These are phyloP conservation scores for Morphnarchus princeps DNA, from an alignment of 2,113 vertebrate genomes.

Conservation along the genomic window DNA sequence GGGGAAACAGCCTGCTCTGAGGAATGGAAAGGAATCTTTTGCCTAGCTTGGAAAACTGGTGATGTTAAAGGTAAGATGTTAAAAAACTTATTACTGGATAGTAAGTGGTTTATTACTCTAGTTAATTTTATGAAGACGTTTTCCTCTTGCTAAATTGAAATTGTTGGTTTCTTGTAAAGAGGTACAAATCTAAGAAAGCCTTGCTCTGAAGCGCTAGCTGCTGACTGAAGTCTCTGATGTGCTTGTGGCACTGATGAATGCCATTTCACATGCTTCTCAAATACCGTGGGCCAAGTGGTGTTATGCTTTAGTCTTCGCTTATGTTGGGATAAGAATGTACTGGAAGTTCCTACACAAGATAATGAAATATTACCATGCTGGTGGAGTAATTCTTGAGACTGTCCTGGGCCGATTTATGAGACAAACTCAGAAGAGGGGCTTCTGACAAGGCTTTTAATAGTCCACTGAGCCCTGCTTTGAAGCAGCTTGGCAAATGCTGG, in stretches of 20 bases:
- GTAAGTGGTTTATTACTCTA: neutral
- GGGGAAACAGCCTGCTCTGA: neutral
- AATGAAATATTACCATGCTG: neutral
- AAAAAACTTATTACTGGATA: fast-evolving
- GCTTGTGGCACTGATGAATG: neutral
- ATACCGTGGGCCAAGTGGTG: fast-evolving
- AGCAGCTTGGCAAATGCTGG: neutral
- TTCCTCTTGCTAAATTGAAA: neutral
- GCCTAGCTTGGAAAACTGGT: neutral
- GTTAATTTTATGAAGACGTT: neutral
- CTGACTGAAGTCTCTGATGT: neutral
- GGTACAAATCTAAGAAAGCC: neutral
- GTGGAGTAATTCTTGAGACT: neutral
- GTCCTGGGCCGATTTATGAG: neutral
- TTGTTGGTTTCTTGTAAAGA: neutral
- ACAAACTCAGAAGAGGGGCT: neutral
- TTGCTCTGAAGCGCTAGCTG: neutral
- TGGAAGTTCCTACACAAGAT: neutral
- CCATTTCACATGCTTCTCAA: neutral
- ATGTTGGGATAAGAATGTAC: neutral
- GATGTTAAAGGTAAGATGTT: neutral
- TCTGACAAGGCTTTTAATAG: neutral
- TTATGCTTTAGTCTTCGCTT: neutral
- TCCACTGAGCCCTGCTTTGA: neutral
- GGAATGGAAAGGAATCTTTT: neutral